Base-by-base conservation (phyloP, 2,888 invertebrate species). In the Nysson spinosus region DNA sequence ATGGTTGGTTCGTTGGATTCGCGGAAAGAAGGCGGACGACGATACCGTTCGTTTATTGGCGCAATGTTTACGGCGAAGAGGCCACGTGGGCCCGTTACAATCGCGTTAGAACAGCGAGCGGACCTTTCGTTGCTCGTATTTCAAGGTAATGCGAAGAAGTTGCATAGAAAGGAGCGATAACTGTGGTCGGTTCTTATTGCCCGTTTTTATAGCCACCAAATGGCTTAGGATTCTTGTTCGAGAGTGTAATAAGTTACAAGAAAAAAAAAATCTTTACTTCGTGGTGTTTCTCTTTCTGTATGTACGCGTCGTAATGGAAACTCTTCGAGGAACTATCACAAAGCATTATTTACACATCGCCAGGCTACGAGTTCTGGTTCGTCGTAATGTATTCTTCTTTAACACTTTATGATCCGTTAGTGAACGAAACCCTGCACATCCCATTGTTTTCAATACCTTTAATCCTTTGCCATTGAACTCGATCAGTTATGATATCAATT, bases 71-170 rank as follows among this genome's bases (percentile, higher is more conserved):
- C 74, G 67, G 39, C 30, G 44, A 50, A 30, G 37, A 44, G 52
- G 51, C 73, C 77, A 66, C 69, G 69, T 69, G 69, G n/a, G 63
- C 47, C 69, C 73, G 73, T 76, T 75, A 76, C 42, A 58, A 69
- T 55, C 61, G 52, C 51, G 42, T 49, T 60, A 26, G 46, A 37
- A 46, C 34, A 19, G 19, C 46, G n/a, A 16, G 24, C 26, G 32
- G 28, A 12, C n/a, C 43, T 32, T 56, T 12, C 47, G 30, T 43
- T 34, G 57, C 51, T 56, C 63, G 72, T 58, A 35, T 56, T 69
- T 68, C 60, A 72, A 68, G 68, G 43, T 40, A 61, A 72, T 28
- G 35, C 43, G 60, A 72, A 73, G 56, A 73, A 73, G 70, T 72
- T 67, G 55, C 73, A 71, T 73, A 73, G 71, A 73, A 62, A 70